A percentile compares a stretch with the other conserved stretches of the same genome.
Evolutionary conservation across 2,888 invertebrate species (phyloP).

Genomic region (Leucania comma): DNA sequence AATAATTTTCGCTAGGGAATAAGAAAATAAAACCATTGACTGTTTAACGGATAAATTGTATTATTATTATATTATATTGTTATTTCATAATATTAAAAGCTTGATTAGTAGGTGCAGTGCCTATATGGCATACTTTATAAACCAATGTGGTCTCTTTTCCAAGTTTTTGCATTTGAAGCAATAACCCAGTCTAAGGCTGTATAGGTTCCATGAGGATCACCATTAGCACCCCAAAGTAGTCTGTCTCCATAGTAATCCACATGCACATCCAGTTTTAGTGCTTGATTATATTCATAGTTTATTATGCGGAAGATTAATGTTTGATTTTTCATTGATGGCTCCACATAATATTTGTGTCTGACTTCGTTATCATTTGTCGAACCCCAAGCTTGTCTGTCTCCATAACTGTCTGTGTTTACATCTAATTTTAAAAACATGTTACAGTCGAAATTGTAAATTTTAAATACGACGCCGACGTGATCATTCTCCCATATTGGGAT

Average conservation of each 20-base stretch:
- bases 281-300: slow-evolving; percentile 64
- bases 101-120: too few relatives aligned
- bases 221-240: slow-evolving; percentile 64
- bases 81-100: too few relatives aligned
- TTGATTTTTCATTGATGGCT: slow-evolving; percentile 62
- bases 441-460: slow-evolving; percentile 64
- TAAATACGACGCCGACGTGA: slow-evolving; percentile 65
- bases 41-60: too few relatives aligned
- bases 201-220: slow-evolving; percentile 39
- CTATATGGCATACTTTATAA: slow-evolving; percentile 13
- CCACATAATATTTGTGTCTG: slow-evolving; percentile 65
- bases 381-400: slow-evolving; percentile 68
- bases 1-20: too few relatives aligned
- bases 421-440: slow-evolving; percentile 69
- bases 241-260: slow-evolving; percentile 58
- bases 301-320: slow-evolving; percentile 67
- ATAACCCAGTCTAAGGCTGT: slow-evolving; percentile 45
- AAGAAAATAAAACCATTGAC: too few relatives aligned
- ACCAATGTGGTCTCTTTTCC: slow-evolving; percentile 4
- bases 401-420: slow-evolving; percentile 42
- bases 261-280: slow-evolving; percentile 62
- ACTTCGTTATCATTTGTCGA: slow-evolving; percentile 44
- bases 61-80: not conserved
- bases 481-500: slow-evolving; percentile 63
- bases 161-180: slow-evolving; percentile 16